Conservation (phyloP, 1,140 invertebrate genomes). For the Meloidogyne floridensis region DNA sequence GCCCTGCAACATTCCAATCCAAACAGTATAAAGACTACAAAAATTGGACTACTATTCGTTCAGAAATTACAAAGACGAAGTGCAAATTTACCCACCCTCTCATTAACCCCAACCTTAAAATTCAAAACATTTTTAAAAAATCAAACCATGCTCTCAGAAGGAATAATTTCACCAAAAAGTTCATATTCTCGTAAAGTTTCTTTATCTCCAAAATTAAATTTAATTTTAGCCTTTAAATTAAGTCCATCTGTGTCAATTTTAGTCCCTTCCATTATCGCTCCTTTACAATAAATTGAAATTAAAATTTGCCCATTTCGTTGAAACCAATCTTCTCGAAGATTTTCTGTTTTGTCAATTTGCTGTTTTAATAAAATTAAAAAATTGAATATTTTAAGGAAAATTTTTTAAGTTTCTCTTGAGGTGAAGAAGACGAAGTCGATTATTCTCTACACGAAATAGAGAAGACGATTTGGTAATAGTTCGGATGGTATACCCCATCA, state of each 20-base stretch:
- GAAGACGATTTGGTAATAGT: too few species aligned
- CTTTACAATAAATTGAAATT: constrained; percentile 66
- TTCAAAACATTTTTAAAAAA: too few species aligned
- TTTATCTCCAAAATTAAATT: constrained; percentile 78
- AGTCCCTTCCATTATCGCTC: constrained; percentile 79
- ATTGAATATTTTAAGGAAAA: background rate
- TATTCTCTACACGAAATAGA: too few species aligned
- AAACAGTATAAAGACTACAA: too few species aligned
- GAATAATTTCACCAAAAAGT: constrained; percentile 77
- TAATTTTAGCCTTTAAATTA: constrained; percentile 76
- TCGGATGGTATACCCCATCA: too few species aligned
- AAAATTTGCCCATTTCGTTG: constrained; percentile 45
- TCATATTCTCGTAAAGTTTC: constrained; percentile 80
- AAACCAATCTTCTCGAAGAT: constrained; percentile 62
- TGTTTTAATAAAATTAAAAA: constrained; percentile 25
- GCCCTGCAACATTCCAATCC: too few species aligned
- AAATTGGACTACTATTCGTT: too few species aligned
- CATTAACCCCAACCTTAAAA: too few species aligned
- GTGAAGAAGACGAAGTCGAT: background rate
- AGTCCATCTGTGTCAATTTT: constrained; percentile 82
- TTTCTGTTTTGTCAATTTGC: constrained; percentile 44
- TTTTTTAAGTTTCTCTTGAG: background rate
- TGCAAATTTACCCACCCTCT: too few species aligned
- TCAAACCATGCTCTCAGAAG: constrained; percentile 68
- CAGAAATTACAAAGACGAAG: too few species aligned